Conservation (phyloP, 2,888 invertebrate species). For the Ochropacha duplaris region DNA sequence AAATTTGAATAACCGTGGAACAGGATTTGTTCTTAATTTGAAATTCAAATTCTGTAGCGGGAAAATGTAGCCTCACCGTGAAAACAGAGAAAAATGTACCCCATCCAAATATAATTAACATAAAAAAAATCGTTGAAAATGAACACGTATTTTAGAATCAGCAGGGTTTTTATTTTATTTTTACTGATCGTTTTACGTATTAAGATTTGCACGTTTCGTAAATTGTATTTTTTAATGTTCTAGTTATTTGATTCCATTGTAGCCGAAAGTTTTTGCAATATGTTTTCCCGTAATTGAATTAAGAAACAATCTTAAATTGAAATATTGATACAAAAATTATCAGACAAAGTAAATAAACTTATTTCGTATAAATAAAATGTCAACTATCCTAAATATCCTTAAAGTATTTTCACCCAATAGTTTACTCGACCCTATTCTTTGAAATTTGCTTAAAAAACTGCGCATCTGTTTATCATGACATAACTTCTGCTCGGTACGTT, state of each 20-base stretch:
- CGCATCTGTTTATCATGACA: conserved; percentile 5
- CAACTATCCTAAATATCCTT: not conserved
- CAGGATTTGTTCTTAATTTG: conserved; percentile 70
- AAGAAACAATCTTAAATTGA: too few species aligned
- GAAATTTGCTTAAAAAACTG: not conserved
- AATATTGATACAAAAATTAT: too few species aligned
- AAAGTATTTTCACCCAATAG: not conserved
- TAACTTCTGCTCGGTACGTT: conserved; percentile 22
- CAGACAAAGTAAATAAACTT: too few species aligned
- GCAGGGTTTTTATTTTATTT: conserved; percentile 26
- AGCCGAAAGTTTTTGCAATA: too few species aligned
- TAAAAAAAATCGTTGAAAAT: conserved; percentile 56
- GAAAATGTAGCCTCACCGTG: conserved; percentile 56
- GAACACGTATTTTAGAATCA: conserved; percentile 56
- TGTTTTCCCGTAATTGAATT: too few species aligned
- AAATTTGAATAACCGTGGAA: conserved; percentile 68
- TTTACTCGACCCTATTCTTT: not conserved
- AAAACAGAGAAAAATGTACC: conserved; percentile 65
- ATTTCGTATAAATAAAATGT: not conserved
- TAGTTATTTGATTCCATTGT: not conserved
- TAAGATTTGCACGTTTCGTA: conserved; percentile 36
- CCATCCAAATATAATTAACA: conserved; percentile 70
- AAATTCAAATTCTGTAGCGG: conserved; percentile 70
- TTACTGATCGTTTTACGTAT: not conserved
- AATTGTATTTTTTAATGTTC: conserved; percentile 20